Conservation (phyloP, 2,113 vertebrate genomes). For the Gulo gulo region DNA sequence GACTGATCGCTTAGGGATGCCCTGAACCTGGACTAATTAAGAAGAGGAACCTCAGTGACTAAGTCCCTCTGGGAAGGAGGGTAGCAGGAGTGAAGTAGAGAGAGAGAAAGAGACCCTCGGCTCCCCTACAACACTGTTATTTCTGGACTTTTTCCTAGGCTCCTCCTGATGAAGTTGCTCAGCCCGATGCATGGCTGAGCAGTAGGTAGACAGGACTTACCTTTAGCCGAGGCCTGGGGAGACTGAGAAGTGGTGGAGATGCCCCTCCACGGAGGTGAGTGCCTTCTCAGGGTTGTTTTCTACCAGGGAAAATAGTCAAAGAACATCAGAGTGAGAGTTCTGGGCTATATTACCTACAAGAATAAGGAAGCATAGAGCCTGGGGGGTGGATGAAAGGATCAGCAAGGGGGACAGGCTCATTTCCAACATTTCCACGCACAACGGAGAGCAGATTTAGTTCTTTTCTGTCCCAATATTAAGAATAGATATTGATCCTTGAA, state of each 20-base stretch:
- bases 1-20: constrained; percentile 24
- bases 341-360: neutral
- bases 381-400: neutral
- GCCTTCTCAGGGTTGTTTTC: neutral
- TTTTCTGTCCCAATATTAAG: accelerated
- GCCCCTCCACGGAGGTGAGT: neutral
- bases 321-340: neutral
- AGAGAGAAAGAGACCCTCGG: neutral
- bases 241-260: neutral
- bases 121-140: neutral
- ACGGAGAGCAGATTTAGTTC: neutral
- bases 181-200: neutral
- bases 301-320: neutral
- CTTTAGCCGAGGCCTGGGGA: accelerated
- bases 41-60: neutral
- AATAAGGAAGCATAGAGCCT: neutral
- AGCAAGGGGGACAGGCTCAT: too few relatives aligned
- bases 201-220: accelerated
- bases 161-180: neutral
- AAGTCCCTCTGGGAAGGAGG: neutral
- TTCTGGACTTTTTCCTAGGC: neutral
- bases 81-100: neutral
- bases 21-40: constrained; percentile 38
- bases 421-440: accelerated
- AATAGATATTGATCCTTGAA: neutral